Conservation (phyloP, 2,888 invertebrate species). For the Marronus borbonicus region DNA sequence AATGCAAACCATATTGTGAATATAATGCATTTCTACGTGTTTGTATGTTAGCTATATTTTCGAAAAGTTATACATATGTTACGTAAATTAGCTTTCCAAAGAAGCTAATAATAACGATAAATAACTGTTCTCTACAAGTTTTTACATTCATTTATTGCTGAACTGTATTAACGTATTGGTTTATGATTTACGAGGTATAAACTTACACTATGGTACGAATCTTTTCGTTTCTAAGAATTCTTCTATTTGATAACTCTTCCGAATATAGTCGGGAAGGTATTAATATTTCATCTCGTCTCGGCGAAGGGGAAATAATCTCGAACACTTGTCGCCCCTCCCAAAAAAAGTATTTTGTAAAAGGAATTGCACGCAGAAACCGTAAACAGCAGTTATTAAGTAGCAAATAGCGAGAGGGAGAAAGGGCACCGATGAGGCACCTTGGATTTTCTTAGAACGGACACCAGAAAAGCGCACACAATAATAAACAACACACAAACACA, state of each 20-base stretch:
- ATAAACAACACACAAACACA: constrained; percentile 39
- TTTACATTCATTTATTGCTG: not conserved
- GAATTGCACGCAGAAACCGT: constrained; percentile 6
- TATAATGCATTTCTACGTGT: too few relatives aligned
- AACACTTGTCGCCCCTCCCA: constrained; percentile 1
- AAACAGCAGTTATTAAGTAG: constrained; percentile 13
- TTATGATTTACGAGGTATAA: not conserved
- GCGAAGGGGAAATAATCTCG: constrained; percentile 10
- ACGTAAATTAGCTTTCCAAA: constrained; percentile 39
- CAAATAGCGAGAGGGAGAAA: constrained; percentile 6
- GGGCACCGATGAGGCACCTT: constrained; percentile 29
- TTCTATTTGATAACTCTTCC: not conserved
- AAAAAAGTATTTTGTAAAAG: not conserved
- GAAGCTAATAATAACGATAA: constrained; percentile 17
- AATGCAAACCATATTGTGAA: too few relatives aligned
- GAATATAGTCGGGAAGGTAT: constrained; percentile 1
- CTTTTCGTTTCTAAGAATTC: not conserved
- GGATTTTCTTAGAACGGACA: constrained; percentile 42
- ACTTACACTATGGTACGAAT: constrained; percentile 22
- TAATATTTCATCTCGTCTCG: constrained; percentile 7
- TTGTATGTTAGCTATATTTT: not conserved
- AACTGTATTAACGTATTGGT: not conserved
- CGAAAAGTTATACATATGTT: constrained; percentile 8
- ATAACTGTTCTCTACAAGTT: constrained; percentile 29
- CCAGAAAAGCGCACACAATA: constrained; percentile 37